Evolutionary conservation across 1,140 invertebrate genomes (phyloP), one percentile per base, ranked within the genome.

Genomic region (Spodoptera frugiperda): DNA sequence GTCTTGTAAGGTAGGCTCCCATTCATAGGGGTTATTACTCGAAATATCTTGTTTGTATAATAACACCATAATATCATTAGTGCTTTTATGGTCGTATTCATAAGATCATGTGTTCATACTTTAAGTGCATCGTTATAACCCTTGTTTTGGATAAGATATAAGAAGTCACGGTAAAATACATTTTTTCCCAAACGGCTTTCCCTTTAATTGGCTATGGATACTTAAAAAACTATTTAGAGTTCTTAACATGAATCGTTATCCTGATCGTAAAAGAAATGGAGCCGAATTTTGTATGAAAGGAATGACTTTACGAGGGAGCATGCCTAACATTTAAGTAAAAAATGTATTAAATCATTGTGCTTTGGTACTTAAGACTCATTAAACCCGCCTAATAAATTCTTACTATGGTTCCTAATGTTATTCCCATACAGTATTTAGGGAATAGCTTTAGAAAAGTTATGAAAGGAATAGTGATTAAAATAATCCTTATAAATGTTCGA

Each of bases 101-200:
- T 89, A 91, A 90, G 88, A 79, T 78, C 81, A 77, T 82, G 81
- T 82, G 81, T 79, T 79, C 80, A 65, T 78, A 75, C 74, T 79
- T 86, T 88, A 86, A 89, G 84, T 86, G 88, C 87, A 82, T 89
- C 87, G 78, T 90, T 88, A 90, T 82, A 83, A 75, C 68, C 77
- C 81, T 84, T 91, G 88, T 90, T 85, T 79, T 39, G 67, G 90
- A 90, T 91, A 87, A 92, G 89, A 92, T 92, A 89, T 87, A 80
- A 73, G 59, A 79, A 85, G 88, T 88, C 87, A 86, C 82, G 78
- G 78, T 78, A 76, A 77, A 73, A 77, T 87, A 77, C 79, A n/a
- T 25, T 84, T 85, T 83, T 85, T 85, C 84, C 63, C 61, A 77
- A 84, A 84, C 84, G 76, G 83, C 85, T 89, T 89, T 86, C 84